Conservation (phyloP, 2,113 vertebrate genomes). For the Menidia beryllina region DNA sequence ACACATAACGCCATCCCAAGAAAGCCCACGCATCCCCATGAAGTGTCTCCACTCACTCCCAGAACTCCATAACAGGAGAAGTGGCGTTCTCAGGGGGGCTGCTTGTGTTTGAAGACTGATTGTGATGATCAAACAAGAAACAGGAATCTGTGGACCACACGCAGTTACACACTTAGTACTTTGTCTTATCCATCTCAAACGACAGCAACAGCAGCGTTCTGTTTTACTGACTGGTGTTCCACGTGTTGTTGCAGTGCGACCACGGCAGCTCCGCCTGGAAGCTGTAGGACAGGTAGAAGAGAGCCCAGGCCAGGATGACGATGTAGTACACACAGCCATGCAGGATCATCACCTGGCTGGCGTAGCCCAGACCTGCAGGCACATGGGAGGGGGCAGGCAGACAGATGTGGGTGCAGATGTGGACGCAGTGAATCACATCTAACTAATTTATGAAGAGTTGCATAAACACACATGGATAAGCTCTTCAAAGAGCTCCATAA, state of each 20-base stretch:
- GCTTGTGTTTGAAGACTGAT: slow-evolving; percentile 54
- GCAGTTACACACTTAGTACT: no score
- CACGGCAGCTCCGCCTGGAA: slow-evolving; percentile 88
- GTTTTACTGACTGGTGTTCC: slow-evolving; percentile 88
- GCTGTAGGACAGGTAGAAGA: slow-evolving; percentile 89
- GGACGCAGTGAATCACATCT: neutral
- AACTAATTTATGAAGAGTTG: neutral
- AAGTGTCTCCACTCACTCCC: slow-evolving; percentile 88
- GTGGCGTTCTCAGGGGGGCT: slow-evolving; percentile 78
- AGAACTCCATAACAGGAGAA: slow-evolving; percentile 91
- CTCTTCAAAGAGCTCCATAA: slow-evolving; percentile 4
- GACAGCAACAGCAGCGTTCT: rapidly evolving
- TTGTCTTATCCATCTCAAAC: neutral
- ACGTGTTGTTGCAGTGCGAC: slow-evolving; percentile 89
- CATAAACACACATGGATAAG: neutral
- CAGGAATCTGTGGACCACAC: slow-evolving; percentile 80
- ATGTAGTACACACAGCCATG: slow-evolving; percentile 92
- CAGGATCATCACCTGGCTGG: slow-evolving; percentile 88
- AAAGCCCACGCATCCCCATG: neutral
- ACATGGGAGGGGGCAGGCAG: neutral
- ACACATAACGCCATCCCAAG: neutral
- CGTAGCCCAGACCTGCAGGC: slow-evolving; percentile 88
- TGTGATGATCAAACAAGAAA: slow-evolving; percentile 78
- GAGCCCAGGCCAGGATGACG: slow-evolving; percentile 90
- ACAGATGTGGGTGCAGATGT: neutral